These are phyloP conservation scores for Monoplex corrugatus DNA, from an alignment of 2,888 invertebrate genomes.

Conservation along the genomic window DNA sequence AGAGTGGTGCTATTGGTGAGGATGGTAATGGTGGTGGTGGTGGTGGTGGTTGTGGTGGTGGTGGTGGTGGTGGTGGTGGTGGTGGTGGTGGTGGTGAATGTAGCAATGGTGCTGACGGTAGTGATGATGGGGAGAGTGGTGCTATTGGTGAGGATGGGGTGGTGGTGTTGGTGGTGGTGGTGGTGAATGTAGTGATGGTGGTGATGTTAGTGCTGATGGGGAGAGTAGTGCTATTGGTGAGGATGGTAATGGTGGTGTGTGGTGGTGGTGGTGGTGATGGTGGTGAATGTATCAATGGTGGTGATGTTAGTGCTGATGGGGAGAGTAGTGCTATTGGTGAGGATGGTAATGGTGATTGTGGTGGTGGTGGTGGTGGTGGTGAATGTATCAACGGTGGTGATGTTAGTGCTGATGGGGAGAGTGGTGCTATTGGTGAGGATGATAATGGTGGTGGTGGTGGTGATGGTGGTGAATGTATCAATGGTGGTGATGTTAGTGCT, in stretches of 20 bases:
- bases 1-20: too few species aligned
- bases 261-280: neutral
- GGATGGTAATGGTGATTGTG: slow-evolving; percentile 15
- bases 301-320: slow-evolving; percentile 13
- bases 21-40: too few species aligned
- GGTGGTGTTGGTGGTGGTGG: neutral
- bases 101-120: neutral
- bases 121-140: too few species aligned
- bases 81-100: neutral
- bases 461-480: neutral
- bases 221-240: neutral
- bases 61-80: slow-evolving; percentile 6
- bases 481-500: neutral
- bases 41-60: too few species aligned
- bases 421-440: neutral
- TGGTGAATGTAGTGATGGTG: neutral
- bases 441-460: neutral
- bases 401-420: too few species aligned
- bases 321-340: slow-evolving; percentile 1
- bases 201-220: neutral
- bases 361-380: neutral
- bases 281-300: slow-evolving; percentile 14
- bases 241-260: neutral
- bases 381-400: neutral
- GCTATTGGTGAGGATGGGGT: too few species aligned